Conservation (phyloP, 2,797 vertebrate genomes). For the Gymnopithys bicolor region DNA sequence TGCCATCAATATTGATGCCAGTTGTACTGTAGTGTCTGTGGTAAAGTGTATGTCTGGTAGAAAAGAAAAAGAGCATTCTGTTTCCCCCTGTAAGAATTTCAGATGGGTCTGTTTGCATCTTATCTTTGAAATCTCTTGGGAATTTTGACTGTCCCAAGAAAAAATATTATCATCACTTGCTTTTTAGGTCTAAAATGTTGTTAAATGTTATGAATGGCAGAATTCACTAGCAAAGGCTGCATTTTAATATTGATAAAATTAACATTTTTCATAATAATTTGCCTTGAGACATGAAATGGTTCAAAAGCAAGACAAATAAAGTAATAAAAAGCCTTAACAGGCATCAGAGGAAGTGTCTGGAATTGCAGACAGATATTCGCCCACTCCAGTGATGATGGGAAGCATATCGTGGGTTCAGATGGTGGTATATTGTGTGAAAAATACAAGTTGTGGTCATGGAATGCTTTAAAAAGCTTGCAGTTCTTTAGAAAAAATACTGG, state of each 20-base stretch:
- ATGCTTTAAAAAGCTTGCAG: conserved; percentile 26
- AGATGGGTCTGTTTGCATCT: neutral
- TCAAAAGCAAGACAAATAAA: neutral
- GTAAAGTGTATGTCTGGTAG: neutral
- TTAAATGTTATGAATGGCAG: neutral
- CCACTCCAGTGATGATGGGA: neutral
- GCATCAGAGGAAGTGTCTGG: neutral
- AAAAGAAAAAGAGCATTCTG: neutral
- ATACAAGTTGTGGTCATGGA: neutral
- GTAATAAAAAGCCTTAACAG: neutral
- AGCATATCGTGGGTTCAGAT: neutral
- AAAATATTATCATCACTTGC: neutral
- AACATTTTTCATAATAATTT: neutral
- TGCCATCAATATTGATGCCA: neutral
- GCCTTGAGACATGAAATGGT: neutral
- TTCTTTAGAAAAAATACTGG: neutral
- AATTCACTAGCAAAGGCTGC: neutral
- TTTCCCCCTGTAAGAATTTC: neutral
- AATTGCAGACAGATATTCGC: neutral
- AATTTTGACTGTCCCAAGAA: neutral
- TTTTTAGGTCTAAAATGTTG: neutral
- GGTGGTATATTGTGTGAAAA: neutral
- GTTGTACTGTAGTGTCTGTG: neutral
- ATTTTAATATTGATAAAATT: neutral
- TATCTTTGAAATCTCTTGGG: neutral